Base-by-base conservation (phyloP, 2,113 vertebrate species). In the Symphodus melops region DNA sequence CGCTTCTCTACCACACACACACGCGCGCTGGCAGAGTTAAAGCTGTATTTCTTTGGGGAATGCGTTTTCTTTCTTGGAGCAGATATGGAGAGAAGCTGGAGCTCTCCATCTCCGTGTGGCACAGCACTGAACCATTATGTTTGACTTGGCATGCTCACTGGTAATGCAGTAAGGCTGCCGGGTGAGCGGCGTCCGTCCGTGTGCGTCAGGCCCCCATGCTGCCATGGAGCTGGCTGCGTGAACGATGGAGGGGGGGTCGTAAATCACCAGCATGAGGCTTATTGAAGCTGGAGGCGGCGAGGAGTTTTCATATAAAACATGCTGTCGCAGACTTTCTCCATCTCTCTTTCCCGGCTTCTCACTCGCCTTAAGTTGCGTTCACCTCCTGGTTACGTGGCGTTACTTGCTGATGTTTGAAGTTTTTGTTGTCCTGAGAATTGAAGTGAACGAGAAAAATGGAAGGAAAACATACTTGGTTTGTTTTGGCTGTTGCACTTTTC, bases 241-340 rank as follows among this genome's bases (percentile, higher is more conserved):
- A 0, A 39, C 13, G 17, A 1, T 69, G 82, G 16, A 48, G 14
- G 85, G 83, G 85, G 85, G 56, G 66, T 75, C 73, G 72, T 94
- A 94, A 94, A 94, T 93, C 92, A 93, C 78, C 82, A 80, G 64
- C 81, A 28, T 25, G 39, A 63, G 65, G 79, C 75, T 72, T 85
- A 75, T 68, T 87, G 83, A 70, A 75, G 77, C 81, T 69, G 60
- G n/a, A n/a, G n/a, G n/a, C n/a, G n/a, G n/a, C n/a, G n/a, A n/a
- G n/a, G n/a, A n/a, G 14, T 49, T 53, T 59, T 42, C 65, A 39
- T 70, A 36, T 60, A 44, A 2, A 19, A 36, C 65, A 55, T 61
- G 23, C 17, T 49, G 55, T 75, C 48, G 2, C 57, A 11, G 23
- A 28, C 13, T 49, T 1, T 21, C 16, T 44, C 36, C 37, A 9